phyloP scores from a whole-genome alignment of 2,888 invertebrate species.

The Meta bourneti region DNA sequence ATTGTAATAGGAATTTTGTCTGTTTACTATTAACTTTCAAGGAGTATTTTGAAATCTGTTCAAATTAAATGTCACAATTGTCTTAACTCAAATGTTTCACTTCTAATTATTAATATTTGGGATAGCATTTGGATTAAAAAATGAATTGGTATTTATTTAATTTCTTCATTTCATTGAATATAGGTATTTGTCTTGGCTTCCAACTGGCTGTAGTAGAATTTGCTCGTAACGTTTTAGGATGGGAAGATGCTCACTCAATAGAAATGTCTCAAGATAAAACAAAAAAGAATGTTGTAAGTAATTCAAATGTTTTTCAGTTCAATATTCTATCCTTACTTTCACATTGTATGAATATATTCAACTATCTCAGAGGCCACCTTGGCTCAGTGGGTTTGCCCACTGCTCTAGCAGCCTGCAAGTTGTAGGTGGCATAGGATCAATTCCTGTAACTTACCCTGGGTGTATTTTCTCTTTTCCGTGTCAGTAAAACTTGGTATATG shows the following conservation, averaged over 20 bases:
- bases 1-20: too few species aligned
- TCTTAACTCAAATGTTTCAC: too few species aligned
- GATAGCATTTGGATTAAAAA: too few species aligned
- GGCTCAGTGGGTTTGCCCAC: too few species aligned
- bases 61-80: too few species aligned
- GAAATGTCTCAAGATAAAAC: conserved; percentile 88
- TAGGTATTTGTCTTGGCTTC: conserved; percentile 94
- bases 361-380: background rate
- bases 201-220: conserved; percentile 98
- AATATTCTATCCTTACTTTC: background rate
- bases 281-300: conserved; percentile 86
- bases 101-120: too few species aligned
- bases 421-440: background rate
- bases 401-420: too few species aligned
- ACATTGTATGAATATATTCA: background rate
- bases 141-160: background rate
- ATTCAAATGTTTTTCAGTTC: background rate
- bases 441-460: too few species aligned
- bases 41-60: too few species aligned
- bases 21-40: too few species aligned
- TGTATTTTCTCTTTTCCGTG: too few species aligned
- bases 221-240: conserved; percentile 89
- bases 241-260: conserved; percentile 90
- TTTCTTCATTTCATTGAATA: conserved; percentile 1
- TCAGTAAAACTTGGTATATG: too few species aligned